These are phyloP conservation scores for Meandrusa payeni DNA, from an alignment of 2,888 invertebrate genomes.

Conservation along the genomic window DNA sequence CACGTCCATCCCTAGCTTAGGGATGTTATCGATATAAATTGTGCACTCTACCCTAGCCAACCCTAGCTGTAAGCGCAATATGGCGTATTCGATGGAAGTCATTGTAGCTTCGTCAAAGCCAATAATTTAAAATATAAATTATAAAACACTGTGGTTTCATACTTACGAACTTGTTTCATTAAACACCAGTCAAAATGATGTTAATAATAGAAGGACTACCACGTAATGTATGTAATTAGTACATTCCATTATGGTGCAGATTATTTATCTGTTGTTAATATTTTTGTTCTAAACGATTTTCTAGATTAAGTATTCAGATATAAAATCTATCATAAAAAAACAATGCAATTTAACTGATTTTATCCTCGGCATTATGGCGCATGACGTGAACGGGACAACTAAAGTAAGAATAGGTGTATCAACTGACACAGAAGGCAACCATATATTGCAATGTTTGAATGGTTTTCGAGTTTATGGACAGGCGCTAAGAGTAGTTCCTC, in stretches of 20 bases:
- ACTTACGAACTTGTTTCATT: no score
- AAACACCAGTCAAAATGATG: conserved; percentile 64
- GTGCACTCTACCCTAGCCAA: no score
- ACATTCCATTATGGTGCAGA: background rate
- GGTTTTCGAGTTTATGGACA: conserved; percentile 52
- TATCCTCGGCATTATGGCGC: conserved; percentile 56
- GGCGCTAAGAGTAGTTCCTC: conserved; percentile 47
- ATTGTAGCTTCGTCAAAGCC: no score
- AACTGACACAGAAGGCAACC: conserved; percentile 52
- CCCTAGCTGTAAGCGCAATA: no score
- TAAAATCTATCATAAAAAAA: conserved; percentile 55
- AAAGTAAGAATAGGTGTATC: conserved; percentile 61
- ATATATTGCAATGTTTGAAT: conserved; percentile 55
- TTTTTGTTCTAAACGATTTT: conserved; percentile 17
- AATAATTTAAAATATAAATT: no score
- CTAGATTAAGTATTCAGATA: conserved; percentile 61
- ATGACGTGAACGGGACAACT: conserved; percentile 48
- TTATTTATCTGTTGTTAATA: no score
- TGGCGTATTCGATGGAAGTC: no score
- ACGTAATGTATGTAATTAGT: conserved; percentile 39
- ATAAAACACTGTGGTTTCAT: no score
- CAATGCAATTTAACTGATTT: conserved; percentile 60
- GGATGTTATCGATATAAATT: no score
- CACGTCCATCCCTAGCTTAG: no score
- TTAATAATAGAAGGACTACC: conserved; percentile 64